Percentiles rank a stretch among this genome's conserved stretches.
These are phyloP conservation scores for Mormoops blainvillei DNA, from an alignment of 2,113 vertebrate genomes.

Conservation along the genomic window DNA sequence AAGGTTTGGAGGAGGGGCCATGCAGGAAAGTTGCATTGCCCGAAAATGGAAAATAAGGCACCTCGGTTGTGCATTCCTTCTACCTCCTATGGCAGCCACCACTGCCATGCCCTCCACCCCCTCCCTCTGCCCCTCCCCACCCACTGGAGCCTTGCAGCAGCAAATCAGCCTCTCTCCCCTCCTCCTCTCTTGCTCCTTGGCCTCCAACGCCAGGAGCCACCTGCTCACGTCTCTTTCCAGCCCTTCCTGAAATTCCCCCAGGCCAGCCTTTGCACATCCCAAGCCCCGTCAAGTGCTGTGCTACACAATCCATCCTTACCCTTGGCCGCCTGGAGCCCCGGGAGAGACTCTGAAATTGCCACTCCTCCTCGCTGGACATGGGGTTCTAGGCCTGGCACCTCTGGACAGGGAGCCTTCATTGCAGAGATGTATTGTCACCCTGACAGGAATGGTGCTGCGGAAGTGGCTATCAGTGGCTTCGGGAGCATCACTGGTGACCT, in stretches of 20 bases:
- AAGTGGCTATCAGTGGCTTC: not conserved
- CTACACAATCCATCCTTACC: fast-evolving
- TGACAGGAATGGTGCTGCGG: too few relatives aligned
- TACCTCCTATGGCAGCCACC: fast-evolving
- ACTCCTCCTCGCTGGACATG: not conserved
- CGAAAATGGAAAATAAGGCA: not conserved
- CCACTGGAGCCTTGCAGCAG: too few relatives aligned
- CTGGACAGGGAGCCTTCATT: not conserved
- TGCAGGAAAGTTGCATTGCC: not conserved
- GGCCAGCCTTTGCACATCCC: not conserved
- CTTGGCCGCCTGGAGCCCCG: not conserved
- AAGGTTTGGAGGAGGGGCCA: fast-evolving
- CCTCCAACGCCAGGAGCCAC: not conserved
- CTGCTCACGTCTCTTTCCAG: not conserved
- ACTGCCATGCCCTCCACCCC: fast-evolving
- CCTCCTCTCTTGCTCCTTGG: too few relatives aligned
- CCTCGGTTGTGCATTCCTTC: not conserved
- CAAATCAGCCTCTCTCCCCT: not conserved
- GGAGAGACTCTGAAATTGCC: not conserved
- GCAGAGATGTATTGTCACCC: not conserved
- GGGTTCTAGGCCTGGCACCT: not conserved
- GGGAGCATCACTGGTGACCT: fast-evolving
- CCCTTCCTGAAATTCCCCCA: not conserved
- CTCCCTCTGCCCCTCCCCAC: fast-evolving
- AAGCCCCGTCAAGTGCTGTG: too few relatives aligned